phyloP scores from a whole-genome alignment of 2,888 invertebrate species.

The Crocallis elinguaria region DNA sequence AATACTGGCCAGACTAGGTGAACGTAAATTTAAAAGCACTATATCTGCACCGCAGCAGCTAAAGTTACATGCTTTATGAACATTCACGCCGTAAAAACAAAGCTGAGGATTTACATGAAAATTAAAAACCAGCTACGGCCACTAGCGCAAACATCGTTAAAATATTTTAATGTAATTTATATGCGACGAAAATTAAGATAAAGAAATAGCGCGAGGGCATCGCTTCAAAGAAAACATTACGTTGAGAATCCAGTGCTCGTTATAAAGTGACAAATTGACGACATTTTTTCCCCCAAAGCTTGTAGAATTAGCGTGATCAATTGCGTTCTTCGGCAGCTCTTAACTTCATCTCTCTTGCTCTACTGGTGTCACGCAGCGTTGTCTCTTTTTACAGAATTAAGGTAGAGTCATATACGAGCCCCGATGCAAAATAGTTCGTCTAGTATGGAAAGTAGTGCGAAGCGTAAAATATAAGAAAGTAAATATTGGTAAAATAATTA shows the following conservation, averaged over 20 bases:
- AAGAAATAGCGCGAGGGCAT: conserved; percentile 42
- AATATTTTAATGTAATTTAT: conserved; percentile 43
- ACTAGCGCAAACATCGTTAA: conserved; percentile 38
- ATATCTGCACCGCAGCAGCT: conserved; percentile 18
- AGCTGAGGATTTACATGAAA: conserved; percentile 35
- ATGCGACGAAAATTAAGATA: conserved; percentile 36
- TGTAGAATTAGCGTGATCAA: conserved; percentile 80
- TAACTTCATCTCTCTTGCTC: conserved; percentile 54
- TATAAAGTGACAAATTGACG: conserved; percentile 77
- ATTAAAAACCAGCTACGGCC: conserved; percentile 33
- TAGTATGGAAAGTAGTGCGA: too few species aligned
- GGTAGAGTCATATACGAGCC: conserved; percentile 16
- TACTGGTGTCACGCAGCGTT: conserved; percentile 15
- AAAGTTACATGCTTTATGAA: conserved; percentile 33
- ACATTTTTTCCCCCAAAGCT: conserved; percentile 73
- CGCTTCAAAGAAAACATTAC: conserved; percentile 51
- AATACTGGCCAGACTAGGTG: conserved; percentile 41
- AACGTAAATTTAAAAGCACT: conserved; percentile 50
- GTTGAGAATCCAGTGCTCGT: conserved; percentile 62
- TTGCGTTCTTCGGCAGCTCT: conserved; percentile 71
- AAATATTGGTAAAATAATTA: too few species aligned
- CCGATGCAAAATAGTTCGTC: too few species aligned
- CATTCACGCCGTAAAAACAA: conserved; percentile 33
- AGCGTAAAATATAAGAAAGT: too few species aligned
- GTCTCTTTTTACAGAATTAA: conserved; percentile 30